These are phyloP conservation scores for Diabrotica virgifera DNA, from an alignment of 1,140 invertebrate genomes.

Conservation along the genomic window DNA sequence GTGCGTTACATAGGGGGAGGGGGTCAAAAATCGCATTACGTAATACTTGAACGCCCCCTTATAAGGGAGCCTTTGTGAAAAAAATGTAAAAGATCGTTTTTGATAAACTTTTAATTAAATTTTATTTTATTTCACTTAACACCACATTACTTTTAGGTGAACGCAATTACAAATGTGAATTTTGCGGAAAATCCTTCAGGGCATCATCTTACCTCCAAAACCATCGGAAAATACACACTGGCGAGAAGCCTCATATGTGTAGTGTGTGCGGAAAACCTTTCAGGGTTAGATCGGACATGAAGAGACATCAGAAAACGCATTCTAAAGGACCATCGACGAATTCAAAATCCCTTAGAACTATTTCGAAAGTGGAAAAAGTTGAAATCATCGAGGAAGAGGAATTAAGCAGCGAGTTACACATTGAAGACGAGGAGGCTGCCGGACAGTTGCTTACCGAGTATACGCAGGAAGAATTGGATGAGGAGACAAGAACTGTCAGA, in stretches of 20 bases:
- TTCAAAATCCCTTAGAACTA: conserved; percentile 6
- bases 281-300: conserved; percentile 82
- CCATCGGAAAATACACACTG: conserved; percentile 88
- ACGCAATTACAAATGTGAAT: conserved; percentile 84
- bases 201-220: conserved; percentile 81
- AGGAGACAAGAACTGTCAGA: conserved; percentile 23
- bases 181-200: conserved; percentile 77
- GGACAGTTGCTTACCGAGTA: conserved; percentile 26
- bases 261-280: conserved; percentile 78
- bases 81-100: too few relatives aligned
- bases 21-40: too few relatives aligned
- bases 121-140: too few relatives aligned
- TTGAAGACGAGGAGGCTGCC: conserved; percentile 32
- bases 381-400: conserved; percentile 32
- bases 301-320: conserved; percentile 82
- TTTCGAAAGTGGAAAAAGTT: conserved; percentile 17
- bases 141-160: conserved; percentile 53
- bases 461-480: conserved; percentile 24
- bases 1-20: too few relatives aligned
- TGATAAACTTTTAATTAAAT: too few relatives aligned
- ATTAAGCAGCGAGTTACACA: conserved; percentile 33
- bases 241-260: conserved; percentile 78
- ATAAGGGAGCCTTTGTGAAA: too few relatives aligned
- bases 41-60: too few relatives aligned
- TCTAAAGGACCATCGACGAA: conserved; percentile 23